Evolutionary conservation across 2,113 vertebrate species (phyloP).

Genomic region (Lontra canadensis): DNA sequence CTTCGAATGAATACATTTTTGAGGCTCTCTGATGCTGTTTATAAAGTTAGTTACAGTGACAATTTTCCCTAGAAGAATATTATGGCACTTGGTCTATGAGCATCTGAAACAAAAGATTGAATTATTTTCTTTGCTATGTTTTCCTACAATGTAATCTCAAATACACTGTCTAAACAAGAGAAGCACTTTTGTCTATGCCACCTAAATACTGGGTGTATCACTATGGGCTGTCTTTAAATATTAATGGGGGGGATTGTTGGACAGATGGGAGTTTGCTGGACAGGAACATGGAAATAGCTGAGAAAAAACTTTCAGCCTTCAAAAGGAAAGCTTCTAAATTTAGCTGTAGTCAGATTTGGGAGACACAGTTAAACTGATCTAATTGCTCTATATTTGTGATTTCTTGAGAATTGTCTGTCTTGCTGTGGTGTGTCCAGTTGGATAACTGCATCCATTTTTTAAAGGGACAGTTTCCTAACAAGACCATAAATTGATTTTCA

Average conservation of each 20-base stretch:
- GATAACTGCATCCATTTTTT: not conserved
- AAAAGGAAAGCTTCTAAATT: slow-evolving; percentile 8
- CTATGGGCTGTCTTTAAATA: not conserved
- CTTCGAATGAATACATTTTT: not conserved
- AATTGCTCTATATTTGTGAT: not conserved
- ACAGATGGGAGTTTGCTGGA: not conserved
- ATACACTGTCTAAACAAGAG: not conserved
- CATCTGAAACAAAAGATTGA: not conserved
- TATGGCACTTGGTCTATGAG: not conserved
- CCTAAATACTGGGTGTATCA: not conserved
- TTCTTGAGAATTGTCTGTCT: not conserved
- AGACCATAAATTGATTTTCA: slow-evolving; percentile 58
- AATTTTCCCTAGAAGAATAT: not conserved
- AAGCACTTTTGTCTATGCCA: not conserved
- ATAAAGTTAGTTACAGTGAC: not conserved
- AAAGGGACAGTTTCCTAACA: not conserved
- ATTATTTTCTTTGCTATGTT: not conserved
- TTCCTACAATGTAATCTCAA: not conserved
- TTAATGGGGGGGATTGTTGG: not conserved
- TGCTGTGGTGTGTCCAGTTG: not conserved
- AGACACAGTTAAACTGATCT: not conserved
- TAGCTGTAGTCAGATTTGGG: not conserved
- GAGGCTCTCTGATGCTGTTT: not conserved
- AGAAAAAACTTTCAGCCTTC: not conserved
- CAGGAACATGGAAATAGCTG: not conserved